A percentile compares a stretch with the other conserved stretches of the same genome.
Evolutionary conservation across 2,113 vertebrate genomes (phyloP).

Genomic region (Brienomyrus brachyistius): DNA sequence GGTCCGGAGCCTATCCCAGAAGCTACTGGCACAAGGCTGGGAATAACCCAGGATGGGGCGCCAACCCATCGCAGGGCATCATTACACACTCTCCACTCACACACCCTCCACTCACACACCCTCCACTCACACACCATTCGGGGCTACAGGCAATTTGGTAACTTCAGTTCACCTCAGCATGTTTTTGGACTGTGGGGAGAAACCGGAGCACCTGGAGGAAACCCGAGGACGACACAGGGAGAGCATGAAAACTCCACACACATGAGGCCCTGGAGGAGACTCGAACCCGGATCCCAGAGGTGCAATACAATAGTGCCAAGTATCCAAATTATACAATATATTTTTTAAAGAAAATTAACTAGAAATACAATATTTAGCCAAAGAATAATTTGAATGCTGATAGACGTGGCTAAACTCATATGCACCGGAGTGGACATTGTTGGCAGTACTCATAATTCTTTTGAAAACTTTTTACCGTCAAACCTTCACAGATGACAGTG

Average conservation of each 20-base stretch:
- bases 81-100: too few species aligned
- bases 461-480: not conserved
- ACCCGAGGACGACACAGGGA: not conserved
- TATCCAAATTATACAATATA: too few species aligned
- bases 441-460: not conserved
- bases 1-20: not conserved
- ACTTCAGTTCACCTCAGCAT: too few species aligned
- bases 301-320: not conserved
- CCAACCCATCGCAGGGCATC: not conserved
- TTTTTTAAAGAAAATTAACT: not conserved
- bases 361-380: not conserved
- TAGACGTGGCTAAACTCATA: not conserved
- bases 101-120: too few species aligned
- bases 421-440: not conserved
- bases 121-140: too few species aligned
- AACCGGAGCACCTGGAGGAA: too few species aligned
- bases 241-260: too few species aligned
- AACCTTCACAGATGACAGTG: not conserved
- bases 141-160: too few species aligned
- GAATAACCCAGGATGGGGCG: not conserved
- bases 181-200: too few species aligned
- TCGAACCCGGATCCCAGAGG: not conserved
- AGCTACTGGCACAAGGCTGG: not conserved
- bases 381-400: not conserved
- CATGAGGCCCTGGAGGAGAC: not conserved